phyloP scores from a whole-genome alignment of 2,797 vertebrate genomes.

The Phoxinus dragarum region DNA sequence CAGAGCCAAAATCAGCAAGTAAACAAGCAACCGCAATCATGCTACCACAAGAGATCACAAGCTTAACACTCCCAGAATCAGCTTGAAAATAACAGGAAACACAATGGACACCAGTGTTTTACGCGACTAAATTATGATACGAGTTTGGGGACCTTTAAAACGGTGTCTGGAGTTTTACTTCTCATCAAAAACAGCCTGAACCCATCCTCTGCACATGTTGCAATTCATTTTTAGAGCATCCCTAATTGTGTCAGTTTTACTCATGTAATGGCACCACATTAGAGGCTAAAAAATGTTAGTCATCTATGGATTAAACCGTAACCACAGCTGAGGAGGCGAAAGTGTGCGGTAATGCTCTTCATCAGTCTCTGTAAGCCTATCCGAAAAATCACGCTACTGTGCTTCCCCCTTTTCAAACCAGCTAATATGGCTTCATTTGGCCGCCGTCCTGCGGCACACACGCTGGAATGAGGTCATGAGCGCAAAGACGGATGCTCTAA shows the following conservation, averaged over 20 bases:
- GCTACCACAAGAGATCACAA: neutral
- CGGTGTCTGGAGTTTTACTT: neutral
- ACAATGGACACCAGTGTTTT: neutral
- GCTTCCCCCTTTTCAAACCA: slow-evolving; percentile 44
- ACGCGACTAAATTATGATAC: neutral
- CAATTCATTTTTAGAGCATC: slow-evolving; percentile 25
- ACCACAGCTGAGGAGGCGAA: slow-evolving; percentile 38
- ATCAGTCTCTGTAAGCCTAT: slow-evolving; percentile 40
- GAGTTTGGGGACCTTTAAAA: slow-evolving; percentile 20
- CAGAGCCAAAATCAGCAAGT: neutral
- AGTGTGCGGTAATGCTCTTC: slow-evolving; percentile 40
- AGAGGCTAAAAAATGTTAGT: slow-evolving; percentile 48
- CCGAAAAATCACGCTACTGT: slow-evolving; percentile 44
- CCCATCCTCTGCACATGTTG: neutral
- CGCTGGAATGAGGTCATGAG: slow-evolving; percentile 75
- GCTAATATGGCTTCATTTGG: slow-evolving; percentile 60
- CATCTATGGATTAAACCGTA: slow-evolving; percentile 44
- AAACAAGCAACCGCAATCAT: slow-evolving; percentile 15
- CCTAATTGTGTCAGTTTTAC: slow-evolving; percentile 42
- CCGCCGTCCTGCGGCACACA: slow-evolving; percentile 36
- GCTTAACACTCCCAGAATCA: neutral
- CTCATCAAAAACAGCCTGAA: neutral
- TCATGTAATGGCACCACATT: slow-evolving; percentile 46
- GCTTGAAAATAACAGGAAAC: neutral
- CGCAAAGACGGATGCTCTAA: slow-evolving; percentile 79